Conservation (phyloP, 2,113 vertebrate genomes). For the Ammospiza nelsoni region DNA sequence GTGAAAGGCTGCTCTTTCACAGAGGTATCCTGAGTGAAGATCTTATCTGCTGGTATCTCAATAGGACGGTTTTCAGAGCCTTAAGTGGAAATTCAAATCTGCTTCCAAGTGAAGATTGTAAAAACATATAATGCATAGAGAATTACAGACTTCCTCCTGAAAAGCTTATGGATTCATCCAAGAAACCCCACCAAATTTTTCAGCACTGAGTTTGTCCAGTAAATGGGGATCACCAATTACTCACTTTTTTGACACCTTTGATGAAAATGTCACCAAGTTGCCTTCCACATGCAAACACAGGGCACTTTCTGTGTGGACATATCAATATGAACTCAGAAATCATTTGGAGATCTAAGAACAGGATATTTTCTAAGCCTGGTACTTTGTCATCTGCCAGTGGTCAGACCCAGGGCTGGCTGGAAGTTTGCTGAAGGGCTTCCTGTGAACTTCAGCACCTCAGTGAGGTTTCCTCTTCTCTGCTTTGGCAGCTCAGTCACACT, state of each 20-base stretch:
- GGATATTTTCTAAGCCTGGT: neutral
- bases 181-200: neutral
- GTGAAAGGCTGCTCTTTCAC: constrained; percentile 66
- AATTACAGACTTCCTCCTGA: constrained; percentile 22
- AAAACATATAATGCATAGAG: constrained; percentile 57
- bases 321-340: neutral
- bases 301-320: neutral
- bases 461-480: neutral
- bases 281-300: neutral
- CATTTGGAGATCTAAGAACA: neutral
- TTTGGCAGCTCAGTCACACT: constrained; percentile 72
- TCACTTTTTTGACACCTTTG: neutral
- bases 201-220: neutral
- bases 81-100: constrained; percentile 72
- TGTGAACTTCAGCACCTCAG: accelerated
- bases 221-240: neutral
- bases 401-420: neutral
- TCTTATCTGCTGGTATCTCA: constrained; percentile 67
- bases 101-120: constrained; percentile 59
- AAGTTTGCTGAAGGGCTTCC: accelerated
- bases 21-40: constrained; percentile 64
- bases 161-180: neutral
- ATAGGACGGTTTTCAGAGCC: constrained; percentile 55
- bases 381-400: neutral
- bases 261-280: neutral